Evolutionary conservation across 92 coral and sea anemone species (phyloP).

Genomic region (Umimayanthus kanabou): DNA sequence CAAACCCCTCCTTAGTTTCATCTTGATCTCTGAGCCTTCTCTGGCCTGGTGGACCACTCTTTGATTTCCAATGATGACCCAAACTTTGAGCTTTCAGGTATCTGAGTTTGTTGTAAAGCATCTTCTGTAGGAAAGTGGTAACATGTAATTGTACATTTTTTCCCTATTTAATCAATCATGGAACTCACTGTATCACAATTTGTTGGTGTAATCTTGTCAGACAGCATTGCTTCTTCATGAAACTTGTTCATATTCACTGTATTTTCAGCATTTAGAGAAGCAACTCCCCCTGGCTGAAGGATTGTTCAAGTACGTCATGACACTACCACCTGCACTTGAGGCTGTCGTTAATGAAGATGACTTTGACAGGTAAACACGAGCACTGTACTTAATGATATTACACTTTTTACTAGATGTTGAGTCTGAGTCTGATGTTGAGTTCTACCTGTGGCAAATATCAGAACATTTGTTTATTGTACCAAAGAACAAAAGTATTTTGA

Average conservation of each 20-base stretch:
- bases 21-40: too few relatives aligned
- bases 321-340: constrained; percentile 84
- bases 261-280: constrained; percentile 73
- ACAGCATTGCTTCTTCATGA: background rate
- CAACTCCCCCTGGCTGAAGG: constrained; percentile 75
- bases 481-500: too few relatives aligned
- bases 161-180: too few relatives aligned
- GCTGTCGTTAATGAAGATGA: constrained; percentile 81
- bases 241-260: background rate
- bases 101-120: background rate
- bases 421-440: too few relatives aligned
- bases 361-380: constrained; percentile 74
- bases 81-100: background rate
- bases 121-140: background rate
- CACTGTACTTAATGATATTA: background rate
- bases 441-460: too few relatives aligned
- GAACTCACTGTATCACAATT: background rate
- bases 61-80: too few relatives aligned
- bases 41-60: too few relatives aligned
- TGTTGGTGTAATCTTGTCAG: background rate
- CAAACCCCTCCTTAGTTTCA: too few relatives aligned
- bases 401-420: too few relatives aligned
- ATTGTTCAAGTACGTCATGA: constrained; percentile 76
- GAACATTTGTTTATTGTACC: too few relatives aligned
- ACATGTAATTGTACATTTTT: background rate